These are phyloP conservation scores for Parasteatoda lunata DNA, from an alignment of 2,888 invertebrate species.

Conservation along the genomic window DNA sequence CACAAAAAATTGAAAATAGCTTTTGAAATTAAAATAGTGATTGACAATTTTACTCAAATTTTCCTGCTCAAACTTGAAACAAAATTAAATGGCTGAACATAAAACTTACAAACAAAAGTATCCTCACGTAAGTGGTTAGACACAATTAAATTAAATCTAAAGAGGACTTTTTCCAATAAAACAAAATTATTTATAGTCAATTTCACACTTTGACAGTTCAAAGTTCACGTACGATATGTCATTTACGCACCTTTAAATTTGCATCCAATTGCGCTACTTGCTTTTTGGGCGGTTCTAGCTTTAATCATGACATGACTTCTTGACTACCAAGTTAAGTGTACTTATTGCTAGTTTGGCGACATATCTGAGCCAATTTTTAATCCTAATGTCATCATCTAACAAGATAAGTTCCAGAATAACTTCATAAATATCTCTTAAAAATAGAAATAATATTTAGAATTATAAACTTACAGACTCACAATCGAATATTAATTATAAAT, in stretches of 20 bases:
- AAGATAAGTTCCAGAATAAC: too few relatives aligned
- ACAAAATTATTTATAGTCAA: conserved; percentile 29
- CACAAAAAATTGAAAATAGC: too few relatives aligned
- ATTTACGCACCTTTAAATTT: conserved; percentile 9
- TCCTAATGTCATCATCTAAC: too few relatives aligned
- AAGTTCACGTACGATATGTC: conserved; percentile 28
- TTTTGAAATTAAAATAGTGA: too few relatives aligned
- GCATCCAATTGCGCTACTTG: conserved; percentile 5
- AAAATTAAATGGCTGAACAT: neutral
- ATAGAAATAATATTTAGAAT: too few relatives aligned
- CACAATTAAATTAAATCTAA: conserved; percentile 32
- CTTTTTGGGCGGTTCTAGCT: neutral
- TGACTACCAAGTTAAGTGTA: neutral
- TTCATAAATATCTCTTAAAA: too few relatives aligned
- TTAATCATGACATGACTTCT: too few relatives aligned
- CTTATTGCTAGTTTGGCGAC: neutral
- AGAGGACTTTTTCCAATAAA: conserved; percentile 14
- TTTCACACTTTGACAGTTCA: conserved; percentile 20
- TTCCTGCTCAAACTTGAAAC: too few relatives aligned
- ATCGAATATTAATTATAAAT: too few relatives aligned
- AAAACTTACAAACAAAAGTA: neutral
- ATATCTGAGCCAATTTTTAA: neutral
- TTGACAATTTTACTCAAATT: too few relatives aligned
- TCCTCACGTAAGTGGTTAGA: neutral
- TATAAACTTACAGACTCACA: too few relatives aligned